Evolutionary conservation across 2,113 vertebrate genomes (phyloP).

Genomic region (Dryoscopus gambensis): DNA sequence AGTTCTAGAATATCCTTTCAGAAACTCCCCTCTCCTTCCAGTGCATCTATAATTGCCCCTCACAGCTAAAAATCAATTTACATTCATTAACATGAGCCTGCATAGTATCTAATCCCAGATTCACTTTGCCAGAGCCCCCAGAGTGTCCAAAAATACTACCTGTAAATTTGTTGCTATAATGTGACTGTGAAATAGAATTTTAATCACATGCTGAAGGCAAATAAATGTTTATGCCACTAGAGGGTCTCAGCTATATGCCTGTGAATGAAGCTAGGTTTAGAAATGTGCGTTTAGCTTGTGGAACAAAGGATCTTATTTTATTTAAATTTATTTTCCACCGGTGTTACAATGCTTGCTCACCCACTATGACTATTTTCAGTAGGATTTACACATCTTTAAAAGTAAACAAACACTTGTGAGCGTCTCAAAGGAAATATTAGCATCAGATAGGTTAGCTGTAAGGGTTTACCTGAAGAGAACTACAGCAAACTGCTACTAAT

Average conservation of each 20-base stretch:
- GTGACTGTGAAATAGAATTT: background rate
- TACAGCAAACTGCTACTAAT: background rate
- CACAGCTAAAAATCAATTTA: conserved; percentile 24
- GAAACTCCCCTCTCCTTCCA: background rate
- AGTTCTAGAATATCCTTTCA: conserved; percentile 30
- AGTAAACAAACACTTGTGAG: background rate
- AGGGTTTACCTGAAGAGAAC: background rate
- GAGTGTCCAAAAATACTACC: background rate
- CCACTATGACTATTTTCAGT: background rate
- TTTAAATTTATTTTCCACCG: background rate
- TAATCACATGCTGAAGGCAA: background rate
- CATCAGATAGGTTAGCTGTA: background rate
- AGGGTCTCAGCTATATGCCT: conserved; percentile 56
- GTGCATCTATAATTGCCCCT: background rate
- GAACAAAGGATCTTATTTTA: background rate
- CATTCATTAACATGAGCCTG: background rate
- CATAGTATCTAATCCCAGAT: background rate
- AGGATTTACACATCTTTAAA: background rate
- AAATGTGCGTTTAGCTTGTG: background rate
- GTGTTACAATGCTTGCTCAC: background rate
- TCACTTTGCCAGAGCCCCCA: background rate
- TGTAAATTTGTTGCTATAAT: background rate
- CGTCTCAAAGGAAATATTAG: background rate
- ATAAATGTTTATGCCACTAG: conserved; percentile 41
- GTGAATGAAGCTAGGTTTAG: background rate